These are phyloP conservation scores for Isurus oxyrinchus DNA, from an alignment of 2,113 vertebrate species.

Conservation along the genomic window DNA sequence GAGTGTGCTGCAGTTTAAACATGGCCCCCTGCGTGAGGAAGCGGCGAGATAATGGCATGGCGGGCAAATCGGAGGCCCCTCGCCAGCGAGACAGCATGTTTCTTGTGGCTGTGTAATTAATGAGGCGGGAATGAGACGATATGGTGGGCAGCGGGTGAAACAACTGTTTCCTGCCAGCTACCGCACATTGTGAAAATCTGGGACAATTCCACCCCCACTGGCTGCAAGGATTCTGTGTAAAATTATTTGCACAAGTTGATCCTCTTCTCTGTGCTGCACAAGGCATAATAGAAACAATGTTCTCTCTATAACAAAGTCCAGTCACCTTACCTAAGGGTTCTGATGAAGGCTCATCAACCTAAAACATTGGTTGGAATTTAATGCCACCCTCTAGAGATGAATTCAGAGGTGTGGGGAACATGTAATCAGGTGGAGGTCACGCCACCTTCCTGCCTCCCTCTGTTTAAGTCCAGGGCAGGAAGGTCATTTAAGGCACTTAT, in stretches of 20 bases:
- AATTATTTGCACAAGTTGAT: background rate
- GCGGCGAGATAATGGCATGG: too few species aligned
- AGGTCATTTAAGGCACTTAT: background rate
- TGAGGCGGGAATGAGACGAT: too few species aligned
- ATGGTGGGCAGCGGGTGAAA: too few species aligned
- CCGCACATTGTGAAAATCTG: too few species aligned
- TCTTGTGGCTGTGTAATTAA: too few species aligned
- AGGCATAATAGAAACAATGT: background rate
- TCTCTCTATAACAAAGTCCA: background rate
- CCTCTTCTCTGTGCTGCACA: background rate
- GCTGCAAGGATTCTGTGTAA: background rate
- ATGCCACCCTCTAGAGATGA: background rate
- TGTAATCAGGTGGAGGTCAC: background rate
- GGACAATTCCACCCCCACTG: too few species aligned
- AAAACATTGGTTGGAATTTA: background rate
- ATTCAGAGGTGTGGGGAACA: too few species aligned
- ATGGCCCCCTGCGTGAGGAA: too few species aligned
- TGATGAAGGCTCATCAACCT: background rate
- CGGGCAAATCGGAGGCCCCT: too few species aligned
- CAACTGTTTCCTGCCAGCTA: too few species aligned
- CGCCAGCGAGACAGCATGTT: too few species aligned
- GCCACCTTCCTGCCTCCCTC: background rate
- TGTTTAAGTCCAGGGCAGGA: background rate
- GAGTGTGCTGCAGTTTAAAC: too few species aligned
- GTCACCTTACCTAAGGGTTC: background rate